Evolutionary conservation across 2,888 invertebrate species (phyloP), one percentile per base, ranked within the genome.

Genomic region (Cephus rjabovi): DNA sequence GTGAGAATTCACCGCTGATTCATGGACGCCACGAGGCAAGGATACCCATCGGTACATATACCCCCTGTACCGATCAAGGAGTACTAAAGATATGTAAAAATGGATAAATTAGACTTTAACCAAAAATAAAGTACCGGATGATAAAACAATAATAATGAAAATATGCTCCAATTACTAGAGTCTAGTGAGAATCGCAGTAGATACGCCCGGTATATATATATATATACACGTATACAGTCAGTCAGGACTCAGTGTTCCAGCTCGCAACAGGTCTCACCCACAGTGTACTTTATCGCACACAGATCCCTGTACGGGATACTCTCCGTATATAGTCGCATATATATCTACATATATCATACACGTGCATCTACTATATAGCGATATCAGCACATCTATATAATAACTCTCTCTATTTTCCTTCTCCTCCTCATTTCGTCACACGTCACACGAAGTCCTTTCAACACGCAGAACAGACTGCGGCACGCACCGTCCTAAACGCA

Each of bases 211-310:
- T 23, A 56, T 56, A 40, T 40, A 37, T 37, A 40, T 37, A 12
- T 37, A 37, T 6, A 40, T 6, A 40, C 15, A 56, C 4, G 23
- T 56, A 34, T 35, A 37, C 11, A 74, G 74, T 74, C 35, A 74
- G 78, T 75, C 78, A 78, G 75, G 78, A 78, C 75, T 76, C 78
- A 35, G 78, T 75, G 73, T 78, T 78, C 73, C 80, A 83, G 88
- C 86, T 90, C 86, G 90, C 90, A 90, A 90, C 90, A 90, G 90
- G 90, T 90, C 88, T 85, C 87, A 80, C 81, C 81, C 78, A 82
- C 79, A 81, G 80, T 56, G 56, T 56, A 69, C 76, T 40, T 69
- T 70, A 15, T 70, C 76, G 69, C 70, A 12, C 31, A 40, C 70
- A 35, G 71, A 71, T 34, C 56, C 56, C 56, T 56, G 23, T 56